Percentiles rank a stretch among this genome's conserved stretches.
These are phyloP conservation scores for Cydia splendana DNA, from an alignment of 1,140 invertebrate genomes.

Conservation along the genomic window DNA sequence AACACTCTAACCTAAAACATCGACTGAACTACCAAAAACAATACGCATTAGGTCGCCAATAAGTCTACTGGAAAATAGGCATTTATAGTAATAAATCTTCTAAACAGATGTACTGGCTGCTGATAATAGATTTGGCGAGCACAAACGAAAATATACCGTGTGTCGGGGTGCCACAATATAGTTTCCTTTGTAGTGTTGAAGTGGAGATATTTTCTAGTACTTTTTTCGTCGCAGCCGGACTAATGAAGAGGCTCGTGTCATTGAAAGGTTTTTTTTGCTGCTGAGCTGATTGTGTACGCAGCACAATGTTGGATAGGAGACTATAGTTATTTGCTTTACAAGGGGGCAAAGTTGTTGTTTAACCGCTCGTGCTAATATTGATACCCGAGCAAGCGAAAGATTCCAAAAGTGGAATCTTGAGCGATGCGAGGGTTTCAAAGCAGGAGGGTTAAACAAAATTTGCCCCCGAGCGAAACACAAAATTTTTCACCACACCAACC, in stretches of 20 bases:
- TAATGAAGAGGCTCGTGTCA: slow-evolving; percentile 21
- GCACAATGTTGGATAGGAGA: no score
- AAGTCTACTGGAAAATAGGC: slow-evolving; percentile 31
- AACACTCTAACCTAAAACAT: not conserved
- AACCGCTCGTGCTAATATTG: no score
- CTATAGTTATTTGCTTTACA: no score
- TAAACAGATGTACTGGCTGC: slow-evolving; percentile 18
- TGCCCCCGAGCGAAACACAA: no score
- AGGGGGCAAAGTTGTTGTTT: no score
- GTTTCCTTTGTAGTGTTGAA: not conserved
- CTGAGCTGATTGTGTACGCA: not conserved
- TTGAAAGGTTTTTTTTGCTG: slow-evolving; percentile 22
- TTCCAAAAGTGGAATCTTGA: no score
- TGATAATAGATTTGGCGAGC: slow-evolving; percentile 14
- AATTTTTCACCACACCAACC: no score
- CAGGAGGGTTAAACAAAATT: no score
- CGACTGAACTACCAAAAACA: slow-evolving; percentile 26
- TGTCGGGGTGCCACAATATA: not conserved
- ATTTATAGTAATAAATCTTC: slow-evolving; percentile 26
- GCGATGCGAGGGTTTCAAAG: no score
- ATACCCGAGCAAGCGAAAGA: no score
- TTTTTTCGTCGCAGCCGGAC: slow-evolving; percentile 17
- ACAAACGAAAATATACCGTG: not conserved
- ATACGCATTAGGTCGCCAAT: slow-evolving; percentile 24
- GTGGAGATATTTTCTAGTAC: slow-evolving; percentile 16